A percentile compares a stretch with the other conserved stretches of the same genome.
Conservation (phyloP, 2,888 invertebrate species). For the Chrysomela aeneicollis region DNA sequence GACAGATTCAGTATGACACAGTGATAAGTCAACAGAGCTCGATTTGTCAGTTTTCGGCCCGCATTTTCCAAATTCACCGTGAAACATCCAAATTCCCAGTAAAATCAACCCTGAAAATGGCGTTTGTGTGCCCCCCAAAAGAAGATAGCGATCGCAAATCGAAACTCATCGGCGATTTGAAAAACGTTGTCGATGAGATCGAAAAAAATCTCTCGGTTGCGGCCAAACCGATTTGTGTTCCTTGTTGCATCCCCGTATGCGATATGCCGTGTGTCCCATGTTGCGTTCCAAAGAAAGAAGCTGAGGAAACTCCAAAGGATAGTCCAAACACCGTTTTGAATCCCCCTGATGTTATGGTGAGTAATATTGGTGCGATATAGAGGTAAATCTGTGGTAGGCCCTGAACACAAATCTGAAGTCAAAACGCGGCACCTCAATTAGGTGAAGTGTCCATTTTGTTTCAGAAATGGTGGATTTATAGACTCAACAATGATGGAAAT, state of each 20-base stretch:
- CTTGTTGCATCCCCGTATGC: slow-evolving; percentile 57
- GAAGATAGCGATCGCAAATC: slow-evolving; percentile 48
- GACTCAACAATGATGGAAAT: too few relatives aligned
- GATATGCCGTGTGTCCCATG: slow-evolving; percentile 45
- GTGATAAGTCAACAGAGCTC: neutral
- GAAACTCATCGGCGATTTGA: slow-evolving; percentile 49
- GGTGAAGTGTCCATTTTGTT: too few relatives aligned
- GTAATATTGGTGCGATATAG: slow-evolving; percentile 37
- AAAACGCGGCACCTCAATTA: too few relatives aligned
- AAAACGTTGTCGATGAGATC: slow-evolving; percentile 50
- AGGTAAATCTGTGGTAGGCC: too few relatives aligned
- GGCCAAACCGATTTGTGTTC: slow-evolving; percentile 61
- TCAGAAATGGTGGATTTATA: too few relatives aligned
- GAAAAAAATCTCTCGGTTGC: slow-evolving; percentile 46
- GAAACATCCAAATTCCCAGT: slow-evolving; percentile 35
- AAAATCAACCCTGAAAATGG: slow-evolving; percentile 41
- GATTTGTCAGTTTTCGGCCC: neutral
- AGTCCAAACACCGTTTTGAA: slow-evolving; percentile 54
- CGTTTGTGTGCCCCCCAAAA: slow-evolving; percentile 50
- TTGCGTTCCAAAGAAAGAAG: neutral
- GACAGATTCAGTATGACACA: neutral
- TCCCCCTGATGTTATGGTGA: slow-evolving; percentile 65
- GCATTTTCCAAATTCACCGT: slow-evolving; percentile 19
- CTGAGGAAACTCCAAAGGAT: slow-evolving; percentile 1
- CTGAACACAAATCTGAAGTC: too few relatives aligned